phyloP scores from a whole-genome alignment of 2,113 vertebrate species.

The Erinaceus europaeus region DNA sequence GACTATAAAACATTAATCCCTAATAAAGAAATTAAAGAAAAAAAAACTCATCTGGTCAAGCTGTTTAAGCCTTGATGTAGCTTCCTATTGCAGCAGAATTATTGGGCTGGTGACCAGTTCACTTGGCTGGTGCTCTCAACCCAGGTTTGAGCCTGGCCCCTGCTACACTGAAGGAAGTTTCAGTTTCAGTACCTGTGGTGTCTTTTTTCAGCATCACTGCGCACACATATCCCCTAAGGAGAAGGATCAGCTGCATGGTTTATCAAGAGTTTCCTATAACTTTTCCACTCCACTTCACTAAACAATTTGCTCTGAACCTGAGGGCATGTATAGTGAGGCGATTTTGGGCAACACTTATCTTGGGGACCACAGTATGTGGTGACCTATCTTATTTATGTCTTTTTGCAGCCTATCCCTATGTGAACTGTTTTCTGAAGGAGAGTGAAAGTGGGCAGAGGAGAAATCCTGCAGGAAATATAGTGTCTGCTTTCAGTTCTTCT shows the following conservation, averaged over 20 bases:
- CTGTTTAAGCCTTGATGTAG: too few species aligned
- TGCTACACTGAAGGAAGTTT: too few species aligned
- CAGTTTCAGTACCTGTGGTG: slow-evolving; percentile 34
- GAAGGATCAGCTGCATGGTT: slow-evolving; percentile 12
- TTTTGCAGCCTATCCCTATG: not conserved
- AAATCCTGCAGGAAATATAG: slow-evolving; percentile 21
- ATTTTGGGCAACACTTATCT: slow-evolving; percentile 31
- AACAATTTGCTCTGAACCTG: not conserved
- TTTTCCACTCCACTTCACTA: not conserved
- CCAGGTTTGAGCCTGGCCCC: too few species aligned
- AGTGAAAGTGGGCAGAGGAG: slow-evolving; percentile 43
- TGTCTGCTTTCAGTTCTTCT: slow-evolving; percentile 15
- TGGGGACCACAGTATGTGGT: not conserved
- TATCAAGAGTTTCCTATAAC: not conserved
- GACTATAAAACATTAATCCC: too few species aligned
- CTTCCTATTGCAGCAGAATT: too few species aligned
- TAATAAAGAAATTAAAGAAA: too few species aligned
- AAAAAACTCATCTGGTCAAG: slow-evolving; percentile 41
- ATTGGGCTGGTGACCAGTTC: too few species aligned
- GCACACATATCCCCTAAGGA: not conserved
- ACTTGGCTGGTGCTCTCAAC: too few species aligned
- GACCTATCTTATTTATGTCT: not conserved
- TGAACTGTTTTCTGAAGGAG: not conserved
- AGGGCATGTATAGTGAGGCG: not conserved
- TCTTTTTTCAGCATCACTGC: slow-evolving; percentile 35